A percentile compares a stretch with the other conserved stretches of the same genome.
phyloP scores from a whole-genome alignment of 1,140 invertebrate species.

The Trichonephila inaurata region DNA sequence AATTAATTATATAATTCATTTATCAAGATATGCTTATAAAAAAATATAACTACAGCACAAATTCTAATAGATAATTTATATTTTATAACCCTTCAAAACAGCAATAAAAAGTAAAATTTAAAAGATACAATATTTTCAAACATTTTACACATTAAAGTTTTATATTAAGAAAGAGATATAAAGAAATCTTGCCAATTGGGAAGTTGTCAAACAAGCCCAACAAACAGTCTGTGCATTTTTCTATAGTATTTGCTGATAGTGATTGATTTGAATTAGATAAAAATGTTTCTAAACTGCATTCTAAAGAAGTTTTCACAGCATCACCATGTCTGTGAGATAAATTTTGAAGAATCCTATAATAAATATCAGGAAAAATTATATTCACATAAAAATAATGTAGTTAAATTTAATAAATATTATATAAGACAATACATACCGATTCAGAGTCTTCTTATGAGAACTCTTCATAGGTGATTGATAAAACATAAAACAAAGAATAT shows the following conservation, averaged over 20 bases:
- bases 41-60: too few relatives aligned
- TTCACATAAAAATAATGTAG: neutral
- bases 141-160: too few relatives aligned
- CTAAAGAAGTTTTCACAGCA: neutral
- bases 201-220: constrained; percentile 29
- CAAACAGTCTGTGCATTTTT: neutral
- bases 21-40: too few relatives aligned
- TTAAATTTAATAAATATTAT: neutral
- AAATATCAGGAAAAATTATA: neutral
- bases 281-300: neutral
- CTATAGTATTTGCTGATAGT: neutral
- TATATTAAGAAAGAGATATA: neutral
- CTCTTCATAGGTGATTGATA: constrained; percentile 43
- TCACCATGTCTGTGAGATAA: neutral
- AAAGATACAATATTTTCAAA: too few relatives aligned
- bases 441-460: constrained; percentile 47
- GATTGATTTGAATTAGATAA: neutral
- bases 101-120: too few relatives aligned
- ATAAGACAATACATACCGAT: neutral
- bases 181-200: neutral
- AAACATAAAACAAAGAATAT: constrained; percentile 39
- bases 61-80: too few relatives aligned
- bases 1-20: too few relatives aligned
- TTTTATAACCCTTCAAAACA: too few relatives aligned
- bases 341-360: constrained; percentile 21